These are phyloP conservation scores for Papilio demoleus DNA, from an alignment of 2,888 invertebrate genomes.

Conservation along the genomic window DNA sequence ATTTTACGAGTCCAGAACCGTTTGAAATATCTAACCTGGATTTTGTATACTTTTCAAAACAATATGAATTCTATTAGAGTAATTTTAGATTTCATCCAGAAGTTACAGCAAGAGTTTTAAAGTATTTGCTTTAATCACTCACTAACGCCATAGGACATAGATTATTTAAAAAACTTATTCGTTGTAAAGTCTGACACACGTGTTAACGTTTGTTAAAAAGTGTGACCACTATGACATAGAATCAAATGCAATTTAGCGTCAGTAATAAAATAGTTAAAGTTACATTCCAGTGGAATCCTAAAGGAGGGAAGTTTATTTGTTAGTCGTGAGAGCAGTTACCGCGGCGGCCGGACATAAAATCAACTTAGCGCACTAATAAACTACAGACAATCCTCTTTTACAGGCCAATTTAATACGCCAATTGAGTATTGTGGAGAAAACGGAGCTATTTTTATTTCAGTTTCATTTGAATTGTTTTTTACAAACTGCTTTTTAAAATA, in stretches of 20 bases:
- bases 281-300: conserved; percentile 6
- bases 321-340: conserved; percentile 62
- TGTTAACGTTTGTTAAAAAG: too few relatives aligned
- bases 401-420: conserved; percentile 48
- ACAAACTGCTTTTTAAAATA: not conserved
- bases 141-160: too few relatives aligned
- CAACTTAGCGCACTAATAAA: conserved; percentile 77
- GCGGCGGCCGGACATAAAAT: conserved; percentile 70
- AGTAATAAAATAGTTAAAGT: not conserved
- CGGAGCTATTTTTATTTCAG: conserved; percentile 25
- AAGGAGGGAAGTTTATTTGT: conserved; percentile 54
- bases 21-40: too few relatives aligned
- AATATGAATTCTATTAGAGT: too few relatives aligned
- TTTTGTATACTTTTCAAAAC: too few relatives aligned
- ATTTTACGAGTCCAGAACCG: too few relatives aligned
- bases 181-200: too few relatives aligned
- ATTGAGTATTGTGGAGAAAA: conserved; percentile 40
- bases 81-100: too few relatives aligned
- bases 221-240: not conserved
- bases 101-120: too few relatives aligned
- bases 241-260: not conserved
- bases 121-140: too few relatives aligned
- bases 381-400: conserved; percentile 71
- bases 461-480: conserved; percentile 1
- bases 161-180: too few relatives aligned